Evolutionary conservation across 2,888 invertebrate species (phyloP), one percentile per base, ranked within the genome.

Genomic region (Pogonocherus hispidulus): DNA sequence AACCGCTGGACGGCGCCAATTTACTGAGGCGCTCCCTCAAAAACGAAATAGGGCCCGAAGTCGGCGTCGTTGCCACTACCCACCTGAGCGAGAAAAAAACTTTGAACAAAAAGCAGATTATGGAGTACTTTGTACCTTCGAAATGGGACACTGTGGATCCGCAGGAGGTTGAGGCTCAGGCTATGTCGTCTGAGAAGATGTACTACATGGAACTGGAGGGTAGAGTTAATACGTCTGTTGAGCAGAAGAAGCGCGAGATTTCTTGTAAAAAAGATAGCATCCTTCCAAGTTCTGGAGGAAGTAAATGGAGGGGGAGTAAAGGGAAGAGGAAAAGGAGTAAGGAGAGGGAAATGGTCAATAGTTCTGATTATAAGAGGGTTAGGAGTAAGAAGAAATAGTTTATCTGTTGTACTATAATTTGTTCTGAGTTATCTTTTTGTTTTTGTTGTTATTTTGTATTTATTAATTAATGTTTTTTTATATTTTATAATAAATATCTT

Each of bases 61-160:
- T 76, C 18, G n/a, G n/a, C n/a, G n/a, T n/a, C n/a, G 67, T 75
- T n/a, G 69, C 70, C 11, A 66, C 62, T 2, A 66, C 63, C 32
- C 56, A 47, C n/a, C 32, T 49, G 16, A 23, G 6, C 8, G 51
- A 66, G 16, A 56, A 59, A 14, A 54, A 19, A 3, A 60, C 44
- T 32, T 49, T 22, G 11, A 4, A 44, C 32, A 63, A 52, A 55
- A 70, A 49, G 54, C 51, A 60, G 44, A 86, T 5, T 35, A 49
- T 65, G 35, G 72, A 77, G 51, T 90, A 89, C 14, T 95, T 97
- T 87, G 92, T 96, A 62, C 94, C 94, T 2, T 97, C 97, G 0
- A 94, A 95, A 84, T 98, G 98, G 98, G 97, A 98, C 88, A 93
- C 93, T 49, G 93, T 98, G 19, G 97, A 97, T 86, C 94, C 96